These are phyloP conservation scores for Trissolcus japonicus DNA, from an alignment of 2,888 invertebrate species.

Conservation along the genomic window DNA sequence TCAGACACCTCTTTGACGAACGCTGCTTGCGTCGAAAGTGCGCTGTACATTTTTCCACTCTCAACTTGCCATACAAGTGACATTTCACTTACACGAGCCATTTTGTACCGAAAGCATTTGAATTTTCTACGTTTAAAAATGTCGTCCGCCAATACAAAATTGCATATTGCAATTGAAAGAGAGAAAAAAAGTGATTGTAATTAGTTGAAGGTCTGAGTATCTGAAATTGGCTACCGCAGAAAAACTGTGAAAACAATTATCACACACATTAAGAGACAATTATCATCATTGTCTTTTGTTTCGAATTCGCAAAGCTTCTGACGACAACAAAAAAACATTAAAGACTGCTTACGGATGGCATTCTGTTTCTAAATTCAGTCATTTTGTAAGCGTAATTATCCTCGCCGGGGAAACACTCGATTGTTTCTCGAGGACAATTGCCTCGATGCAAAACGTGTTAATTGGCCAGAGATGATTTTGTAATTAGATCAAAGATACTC, in stretches of 20 bases:
- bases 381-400: neutral
- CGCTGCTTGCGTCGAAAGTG: constrained; percentile 30
- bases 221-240: constrained; percentile 14
- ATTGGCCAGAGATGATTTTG: neutral
- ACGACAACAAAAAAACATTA: neutral
- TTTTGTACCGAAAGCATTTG: neutral
- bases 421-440: neutral
- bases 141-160: too few relatives aligned
- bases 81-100: constrained; percentile 17
- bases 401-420: neutral
- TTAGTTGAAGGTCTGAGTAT: neutral
- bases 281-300: constrained; percentile 16
- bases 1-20: constrained; percentile 46
- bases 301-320: constrained; percentile 4
- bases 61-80: constrained; percentile 20
- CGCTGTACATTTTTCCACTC: constrained; percentile 34
- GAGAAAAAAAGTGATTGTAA: too few relatives aligned
- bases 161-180: too few relatives aligned
- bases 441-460: neutral
- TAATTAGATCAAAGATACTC: neutral
- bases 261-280: constrained; percentile 21
- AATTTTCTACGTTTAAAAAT: too few relatives aligned
- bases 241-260: constrained; percentile 35
- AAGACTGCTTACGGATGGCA: neutral
- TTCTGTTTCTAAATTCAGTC: neutral